Evolutionary conservation across 2,113 vertebrate genomes (phyloP).

Genomic region (Perca schrenkii): DNA sequence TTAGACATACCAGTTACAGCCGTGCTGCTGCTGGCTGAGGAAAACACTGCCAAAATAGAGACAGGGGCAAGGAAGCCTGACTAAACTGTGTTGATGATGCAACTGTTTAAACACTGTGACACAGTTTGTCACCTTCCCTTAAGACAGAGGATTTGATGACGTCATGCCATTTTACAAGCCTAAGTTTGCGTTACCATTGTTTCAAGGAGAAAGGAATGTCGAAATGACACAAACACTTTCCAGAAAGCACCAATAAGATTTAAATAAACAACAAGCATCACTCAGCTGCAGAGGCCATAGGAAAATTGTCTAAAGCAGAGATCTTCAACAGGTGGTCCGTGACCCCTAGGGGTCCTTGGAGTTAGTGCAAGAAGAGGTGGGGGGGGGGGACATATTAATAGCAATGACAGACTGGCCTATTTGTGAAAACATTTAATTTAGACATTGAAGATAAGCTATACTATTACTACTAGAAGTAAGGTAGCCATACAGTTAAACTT

Average conservation of each 20-base stretch:
- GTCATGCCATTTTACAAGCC: background rate
- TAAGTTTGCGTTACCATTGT: conserved; percentile 20
- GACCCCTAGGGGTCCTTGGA: too few species aligned
- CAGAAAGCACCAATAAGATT: conserved; percentile 4
- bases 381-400: too few species aligned
- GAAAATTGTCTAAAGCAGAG: background rate
- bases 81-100: conserved; percentile 12
- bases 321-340: too few species aligned
- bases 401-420: too few species aligned
- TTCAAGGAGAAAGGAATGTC: conserved; percentile 24
- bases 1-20: conserved; percentile 37
- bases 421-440: too few species aligned
- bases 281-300: conserved; percentile 1
- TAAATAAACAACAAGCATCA: conserved; percentile 5
- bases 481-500: too few species aligned
- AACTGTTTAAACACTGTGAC: conserved; percentile 20
- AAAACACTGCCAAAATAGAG: conserved; percentile 41
- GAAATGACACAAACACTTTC: conserved; percentile 9
- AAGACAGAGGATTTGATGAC: conserved; percentile 7
- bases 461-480: too few species aligned
- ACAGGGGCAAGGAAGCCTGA: conserved; percentile 21
- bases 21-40: background rate
- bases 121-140: conserved; percentile 33
- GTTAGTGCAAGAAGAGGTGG: too few species aligned
- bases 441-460: too few species aligned